Percentiles rank a stretch among this genome's conserved stretches.
These are phyloP conservation scores for Harmothoe impar DNA, from an alignment of 2,888 invertebrate genomes.

Conservation along the genomic window DNA sequence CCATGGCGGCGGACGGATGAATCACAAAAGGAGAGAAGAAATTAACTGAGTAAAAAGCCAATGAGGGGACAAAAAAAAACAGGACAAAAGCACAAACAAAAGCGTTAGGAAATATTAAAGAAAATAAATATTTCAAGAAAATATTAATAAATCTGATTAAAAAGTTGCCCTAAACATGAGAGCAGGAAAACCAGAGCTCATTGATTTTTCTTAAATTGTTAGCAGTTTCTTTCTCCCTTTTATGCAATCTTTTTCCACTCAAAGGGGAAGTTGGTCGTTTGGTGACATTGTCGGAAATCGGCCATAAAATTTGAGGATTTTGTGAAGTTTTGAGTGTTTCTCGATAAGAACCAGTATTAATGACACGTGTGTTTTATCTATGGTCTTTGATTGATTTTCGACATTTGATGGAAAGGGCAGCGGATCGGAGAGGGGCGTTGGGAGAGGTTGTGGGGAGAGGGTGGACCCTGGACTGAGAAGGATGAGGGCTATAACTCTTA, in stretches of 20 bases:
- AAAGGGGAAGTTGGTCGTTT: neutral
- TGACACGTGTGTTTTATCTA: neutral
- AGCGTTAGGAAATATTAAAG: too few species aligned
- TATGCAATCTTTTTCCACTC: too few species aligned
- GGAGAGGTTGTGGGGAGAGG: neutral
- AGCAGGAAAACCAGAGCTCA: too few species aligned
- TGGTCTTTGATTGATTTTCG: neutral
- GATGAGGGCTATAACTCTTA: too few species aligned
- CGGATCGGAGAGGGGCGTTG: neutral
- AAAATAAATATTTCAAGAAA: too few species aligned
- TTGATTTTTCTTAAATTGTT: too few species aligned
- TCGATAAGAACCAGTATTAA: constrained; percentile 34
- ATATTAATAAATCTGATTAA: too few species aligned
- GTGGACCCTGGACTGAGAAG: neutral
- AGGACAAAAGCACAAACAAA: neutral
- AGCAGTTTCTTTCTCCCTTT: too few species aligned
- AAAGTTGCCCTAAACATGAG: too few species aligned
- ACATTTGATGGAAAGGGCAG: neutral
- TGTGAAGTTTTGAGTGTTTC: neutral
- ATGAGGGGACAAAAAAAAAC: neutral
- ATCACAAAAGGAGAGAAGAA: too few species aligned
- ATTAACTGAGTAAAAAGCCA: too few species aligned
- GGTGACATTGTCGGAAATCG: constrained; percentile 15
- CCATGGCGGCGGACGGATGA: too few species aligned
- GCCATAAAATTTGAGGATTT: neutral